phyloP scores from a whole-genome alignment of 2,797 vertebrate genomes.

The Leuciscus waleckii region DNA sequence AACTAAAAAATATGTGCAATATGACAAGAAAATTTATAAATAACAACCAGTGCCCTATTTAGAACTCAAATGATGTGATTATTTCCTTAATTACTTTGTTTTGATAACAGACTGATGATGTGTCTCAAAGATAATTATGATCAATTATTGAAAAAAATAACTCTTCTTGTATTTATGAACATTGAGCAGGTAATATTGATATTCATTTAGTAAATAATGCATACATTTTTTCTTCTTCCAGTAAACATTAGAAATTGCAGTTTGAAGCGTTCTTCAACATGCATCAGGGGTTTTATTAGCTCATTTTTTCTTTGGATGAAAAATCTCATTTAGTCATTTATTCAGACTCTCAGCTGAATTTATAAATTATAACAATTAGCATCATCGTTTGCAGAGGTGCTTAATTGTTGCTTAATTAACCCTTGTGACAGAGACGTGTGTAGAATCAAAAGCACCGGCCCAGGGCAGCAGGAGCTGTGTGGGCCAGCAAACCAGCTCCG shows the following conservation, averaged over 20 bases:
- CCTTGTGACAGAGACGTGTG: constrained; percentile 37
- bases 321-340: neutral
- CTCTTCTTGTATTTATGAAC: neutral
- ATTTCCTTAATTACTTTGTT: neutral
- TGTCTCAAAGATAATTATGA: neutral
- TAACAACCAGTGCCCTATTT: neutral
- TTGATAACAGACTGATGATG: neutral
- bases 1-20: neutral
- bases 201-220: neutral
- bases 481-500: constrained; percentile 34
- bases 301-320: neutral
- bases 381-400: constrained; percentile 1
- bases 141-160: neutral
- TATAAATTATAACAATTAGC: constrained; percentile 28
- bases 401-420: constrained; percentile 51
- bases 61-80: neutral
- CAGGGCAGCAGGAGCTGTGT: constrained; percentile 22
- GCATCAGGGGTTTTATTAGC: constrained; percentile 7
- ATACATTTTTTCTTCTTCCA: neutral
- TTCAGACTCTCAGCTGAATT: constrained; percentile 13
- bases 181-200: neutral
- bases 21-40: neutral
- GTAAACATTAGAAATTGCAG: constrained; percentile 8
- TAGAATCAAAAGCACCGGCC: constrained; percentile 41
- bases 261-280: neutral